Percentiles rank a stretch among this genome's conserved stretches.
Evolutionary conservation across 2,113 vertebrate species (phyloP).

Genomic region (Illadopsis cleaveri): DNA sequence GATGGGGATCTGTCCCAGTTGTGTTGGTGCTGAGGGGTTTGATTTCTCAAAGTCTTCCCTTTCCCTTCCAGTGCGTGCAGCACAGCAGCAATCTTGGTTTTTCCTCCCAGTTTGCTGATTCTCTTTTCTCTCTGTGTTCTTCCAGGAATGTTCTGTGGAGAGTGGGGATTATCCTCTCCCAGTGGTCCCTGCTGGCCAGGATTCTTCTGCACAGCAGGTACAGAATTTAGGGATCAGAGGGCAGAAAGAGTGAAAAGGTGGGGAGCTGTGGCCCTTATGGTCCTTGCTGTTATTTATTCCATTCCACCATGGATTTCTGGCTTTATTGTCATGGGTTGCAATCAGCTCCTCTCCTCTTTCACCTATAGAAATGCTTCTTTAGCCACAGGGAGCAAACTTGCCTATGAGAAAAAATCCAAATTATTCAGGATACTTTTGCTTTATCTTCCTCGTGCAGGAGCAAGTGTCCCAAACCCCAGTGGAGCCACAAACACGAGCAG

Average conservation of each 20-base stretch:
- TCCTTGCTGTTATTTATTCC: background rate
- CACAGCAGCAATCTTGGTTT: background rate
- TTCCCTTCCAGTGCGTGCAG: background rate
- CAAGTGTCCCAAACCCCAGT: conserved; percentile 68
- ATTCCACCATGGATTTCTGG: background rate
- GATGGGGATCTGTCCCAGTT: background rate
- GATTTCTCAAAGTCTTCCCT: background rate
- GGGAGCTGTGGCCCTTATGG: background rate
- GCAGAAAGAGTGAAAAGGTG: background rate
- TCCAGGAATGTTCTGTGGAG: conserved; percentile 83
- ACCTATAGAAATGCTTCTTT: background rate
- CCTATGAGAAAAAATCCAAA: fast-evolving
- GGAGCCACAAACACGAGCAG: conserved; percentile 74
- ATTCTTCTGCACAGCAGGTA: conserved; percentile 84
- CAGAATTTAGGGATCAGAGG: background rate
- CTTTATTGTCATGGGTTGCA: background rate
- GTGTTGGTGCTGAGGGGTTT: background rate
- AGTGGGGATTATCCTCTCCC: conserved; percentile 81
- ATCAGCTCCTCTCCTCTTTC: background rate
- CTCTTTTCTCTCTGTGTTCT: background rate
- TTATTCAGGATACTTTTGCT: background rate
- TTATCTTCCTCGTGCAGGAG: conserved; percentile 32
- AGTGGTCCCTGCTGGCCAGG: conserved; percentile 81
- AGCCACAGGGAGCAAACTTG: background rate
- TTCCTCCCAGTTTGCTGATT: background rate